These are phyloP conservation scores for Hipposideros larvatus DNA, from an alignment of 2,797 vertebrate species.

Conservation along the genomic window DNA sequence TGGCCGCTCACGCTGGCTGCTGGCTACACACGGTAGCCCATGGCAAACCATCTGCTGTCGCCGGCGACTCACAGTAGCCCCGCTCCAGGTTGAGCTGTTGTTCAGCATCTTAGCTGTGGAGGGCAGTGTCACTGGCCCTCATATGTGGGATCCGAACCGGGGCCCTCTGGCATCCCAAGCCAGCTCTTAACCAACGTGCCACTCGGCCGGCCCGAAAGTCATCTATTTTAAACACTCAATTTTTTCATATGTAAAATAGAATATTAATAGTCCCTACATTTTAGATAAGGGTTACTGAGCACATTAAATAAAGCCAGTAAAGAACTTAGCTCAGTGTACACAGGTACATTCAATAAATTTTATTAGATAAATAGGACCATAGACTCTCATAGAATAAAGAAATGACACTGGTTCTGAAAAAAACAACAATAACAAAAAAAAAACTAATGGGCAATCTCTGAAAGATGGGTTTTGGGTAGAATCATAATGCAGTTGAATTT, in stretches of 20 bases:
- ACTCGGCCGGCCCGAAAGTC: not conserved
- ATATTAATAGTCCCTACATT: not conserved
- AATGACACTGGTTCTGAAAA: slow-evolving; percentile 23
- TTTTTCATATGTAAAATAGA: not conserved
- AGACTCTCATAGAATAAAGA: slow-evolving; percentile 32
- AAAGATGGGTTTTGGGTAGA: not conserved
- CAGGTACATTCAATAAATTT: not conserved
- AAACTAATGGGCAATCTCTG: not conserved
- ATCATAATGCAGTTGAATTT: not conserved
- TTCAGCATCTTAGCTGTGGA: too few species aligned
- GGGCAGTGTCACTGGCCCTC: too few species aligned
- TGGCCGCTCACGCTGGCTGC: too few species aligned
- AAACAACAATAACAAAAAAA: not conserved
- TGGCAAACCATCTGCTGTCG: too few species aligned
- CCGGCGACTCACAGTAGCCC: too few species aligned
- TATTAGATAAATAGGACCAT: not conserved
- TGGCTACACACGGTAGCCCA: too few species aligned
- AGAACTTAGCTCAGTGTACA: not conserved
- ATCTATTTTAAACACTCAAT: not conserved
- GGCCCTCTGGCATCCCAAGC: too few species aligned
- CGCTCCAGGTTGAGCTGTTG: too few species aligned
- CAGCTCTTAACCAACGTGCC: too few species aligned
- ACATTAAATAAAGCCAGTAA: not conserved
- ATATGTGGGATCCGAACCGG: too few species aligned
- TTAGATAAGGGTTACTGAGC: not conserved